Conservation (phyloP, 2,888 invertebrate genomes). For the Andrena dorsata region DNA sequence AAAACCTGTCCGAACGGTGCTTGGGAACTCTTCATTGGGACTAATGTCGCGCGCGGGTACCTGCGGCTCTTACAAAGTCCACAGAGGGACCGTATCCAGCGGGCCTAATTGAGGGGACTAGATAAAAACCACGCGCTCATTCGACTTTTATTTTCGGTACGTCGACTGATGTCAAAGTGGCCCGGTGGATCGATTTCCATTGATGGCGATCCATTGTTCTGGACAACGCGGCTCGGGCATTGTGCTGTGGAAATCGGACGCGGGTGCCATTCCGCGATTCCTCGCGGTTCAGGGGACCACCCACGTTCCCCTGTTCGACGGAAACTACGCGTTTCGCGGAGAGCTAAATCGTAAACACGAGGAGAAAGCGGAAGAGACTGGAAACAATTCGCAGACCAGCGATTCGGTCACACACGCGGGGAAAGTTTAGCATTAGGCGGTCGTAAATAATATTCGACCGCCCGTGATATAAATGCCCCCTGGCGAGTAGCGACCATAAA, state of each 20-base stretch:
- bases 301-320: not conserved
- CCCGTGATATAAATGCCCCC: slow-evolving; percentile 23
- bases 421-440: too few relatives aligned
- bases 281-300: not conserved
- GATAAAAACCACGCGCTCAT: slow-evolving; percentile 15
- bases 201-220: slow-evolving; percentile 15
- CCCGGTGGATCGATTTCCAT: not conserved
- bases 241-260: not conserved
- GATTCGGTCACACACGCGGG: not conserved
- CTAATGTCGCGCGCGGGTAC: slow-evolving; percentile 34
- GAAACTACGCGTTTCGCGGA: not conserved
- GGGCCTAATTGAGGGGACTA: slow-evolving; percentile 31
- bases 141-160: slow-evolving; percentile 13
- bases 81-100: slow-evolving; percentile 1
- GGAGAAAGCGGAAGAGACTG: not conserved
- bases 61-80: not conserved
- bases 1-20: slow-evolving; percentile 68
- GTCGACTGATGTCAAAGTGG: not conserved
- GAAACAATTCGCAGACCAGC: not conserved
- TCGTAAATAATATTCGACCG: slow-evolving; percentile 34
- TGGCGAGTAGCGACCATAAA: slow-evolving; percentile 20
- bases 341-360: not conserved
- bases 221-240: not conserved
- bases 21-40: slow-evolving; percentile 34
- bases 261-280: not conserved